phyloP scores from a whole-genome alignment of 2,797 vertebrate species.

The Helicolenus hilgendorfi region DNA sequence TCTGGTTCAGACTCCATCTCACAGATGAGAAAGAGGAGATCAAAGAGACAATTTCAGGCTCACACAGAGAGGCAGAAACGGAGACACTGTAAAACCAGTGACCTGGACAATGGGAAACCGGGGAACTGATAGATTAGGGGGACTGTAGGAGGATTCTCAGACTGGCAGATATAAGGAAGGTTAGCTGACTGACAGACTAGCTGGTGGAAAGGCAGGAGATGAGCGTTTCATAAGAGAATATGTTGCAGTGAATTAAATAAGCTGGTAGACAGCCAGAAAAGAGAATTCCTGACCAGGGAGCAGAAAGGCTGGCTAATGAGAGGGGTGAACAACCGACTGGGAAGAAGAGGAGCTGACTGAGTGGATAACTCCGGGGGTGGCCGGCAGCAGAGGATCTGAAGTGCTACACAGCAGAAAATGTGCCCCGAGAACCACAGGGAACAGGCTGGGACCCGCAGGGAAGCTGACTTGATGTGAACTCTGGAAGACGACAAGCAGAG shows the following conservation, averaged over 20 bases:
- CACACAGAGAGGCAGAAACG: background rate
- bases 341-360: constrained; percentile 5
- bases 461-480: background rate
- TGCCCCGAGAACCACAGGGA: background rate
- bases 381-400: background rate
- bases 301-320: constrained; percentile 24
- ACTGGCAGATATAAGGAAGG: background rate
- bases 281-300: constrained; percentile 3
- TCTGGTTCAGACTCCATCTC: background rate
- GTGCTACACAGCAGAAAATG: constrained; percentile 8
- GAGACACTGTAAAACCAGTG: background rate
- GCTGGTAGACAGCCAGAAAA: constrained; percentile 3
- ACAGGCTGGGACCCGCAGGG: background rate
- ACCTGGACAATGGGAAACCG: background rate
- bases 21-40: background rate
- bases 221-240: background rate
- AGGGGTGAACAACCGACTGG: background rate
- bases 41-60: background rate
- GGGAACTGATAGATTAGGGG: background rate
- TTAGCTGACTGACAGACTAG: background rate
- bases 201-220: background rate
- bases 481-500: constrained; percentile 15
- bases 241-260: constrained; percentile 8
- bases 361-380: background rate
- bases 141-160: background rate